Base-by-base conservation (phyloP, 2,888 invertebrate species). In the Clepsis dumicolana region DNA sequence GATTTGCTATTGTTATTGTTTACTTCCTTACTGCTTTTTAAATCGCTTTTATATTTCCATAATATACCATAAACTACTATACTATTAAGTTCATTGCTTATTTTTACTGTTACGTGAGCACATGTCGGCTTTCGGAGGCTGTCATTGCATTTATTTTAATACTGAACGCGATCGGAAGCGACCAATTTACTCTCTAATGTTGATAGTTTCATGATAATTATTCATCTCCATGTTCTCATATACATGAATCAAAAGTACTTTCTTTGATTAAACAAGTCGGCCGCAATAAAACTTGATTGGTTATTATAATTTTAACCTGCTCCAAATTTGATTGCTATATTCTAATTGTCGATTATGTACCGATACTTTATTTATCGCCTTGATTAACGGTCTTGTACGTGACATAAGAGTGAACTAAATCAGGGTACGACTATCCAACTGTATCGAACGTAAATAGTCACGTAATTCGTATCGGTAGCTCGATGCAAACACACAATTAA, bases 81-180 rank as follows among this genome's bases (percentile, higher is more conserved):
- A 35, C 27, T 44, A 29, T 48, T 48, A 18, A 24, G 41, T 12
- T 57, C 29, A 65, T 50, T 38, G 41, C 57, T 57, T 68, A 16
- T 68, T 56, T 59, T 44, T 25, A 35, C 14, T 18, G 64, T 71
- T 71, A 70, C 65, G 63, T 71, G 70, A 71, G 32, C 25, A 74
- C 73, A 72, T 72, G 72, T 67, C 76, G 78, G 80, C 77, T 83
- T 84, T 78, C 79, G 71, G 75, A 72, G 75, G 71, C 74, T 79
- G 72, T 77, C 70, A 70, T 61, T 73, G 65, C 69, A 71, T 77
- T 80, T 75, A 74, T 74, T 74, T 75, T 70, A 71, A 73, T 74
- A 74, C 69, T 71, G 66, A 72, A 72, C 70, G 72, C 73, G 70
- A 81, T 83, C 78, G 76, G 79, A 80, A 82, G 76, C 73, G 74